A percentile compares a stretch with the other conserved stretches of the same genome.
These are phyloP conservation scores for Chrysomela aeneicollis DNA, from an alignment of 2,888 invertebrate species.

Conservation along the genomic window DNA sequence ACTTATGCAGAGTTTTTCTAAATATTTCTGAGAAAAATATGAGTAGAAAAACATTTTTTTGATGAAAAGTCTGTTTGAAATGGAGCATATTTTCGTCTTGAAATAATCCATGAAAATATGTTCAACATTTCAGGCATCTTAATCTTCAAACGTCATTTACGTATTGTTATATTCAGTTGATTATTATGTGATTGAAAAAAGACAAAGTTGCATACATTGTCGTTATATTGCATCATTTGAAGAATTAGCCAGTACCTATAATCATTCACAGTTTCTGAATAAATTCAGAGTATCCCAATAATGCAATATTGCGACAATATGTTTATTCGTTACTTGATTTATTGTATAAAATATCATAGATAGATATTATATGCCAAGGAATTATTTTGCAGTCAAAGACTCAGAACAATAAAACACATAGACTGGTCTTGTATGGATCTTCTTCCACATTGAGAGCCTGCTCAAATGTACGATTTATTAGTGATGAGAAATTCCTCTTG, in stretches of 20 bases:
- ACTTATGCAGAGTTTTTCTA: not conserved
- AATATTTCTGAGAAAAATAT: not conserved
- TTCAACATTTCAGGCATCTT: not conserved
- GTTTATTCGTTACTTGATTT: not conserved
- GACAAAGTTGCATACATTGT: constrained; percentile 43
- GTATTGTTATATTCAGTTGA: constrained; percentile 2
- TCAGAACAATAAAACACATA: not conserved
- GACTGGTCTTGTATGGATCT: no score
- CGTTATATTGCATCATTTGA: not conserved
- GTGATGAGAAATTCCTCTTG: no score
- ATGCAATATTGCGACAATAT: not conserved
- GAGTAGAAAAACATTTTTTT: not conserved
- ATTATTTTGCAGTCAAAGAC: not conserved
- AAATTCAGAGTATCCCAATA: not conserved
- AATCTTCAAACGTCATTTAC: not conserved
- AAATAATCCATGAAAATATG: not conserved
- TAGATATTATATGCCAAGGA: not conserved
- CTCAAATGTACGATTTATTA: no score
- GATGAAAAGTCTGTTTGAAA: not conserved
- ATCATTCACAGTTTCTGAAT: no score
- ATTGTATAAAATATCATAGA: not conserved
- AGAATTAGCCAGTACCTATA: not conserved
- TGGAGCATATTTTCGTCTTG: not conserved
- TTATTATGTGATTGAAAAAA: constrained; percentile 38
- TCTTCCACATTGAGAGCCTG: no score